phyloP scores from a whole-genome alignment of 2,888 invertebrate genomes.

The Aspidiotus destructor region DNA sequence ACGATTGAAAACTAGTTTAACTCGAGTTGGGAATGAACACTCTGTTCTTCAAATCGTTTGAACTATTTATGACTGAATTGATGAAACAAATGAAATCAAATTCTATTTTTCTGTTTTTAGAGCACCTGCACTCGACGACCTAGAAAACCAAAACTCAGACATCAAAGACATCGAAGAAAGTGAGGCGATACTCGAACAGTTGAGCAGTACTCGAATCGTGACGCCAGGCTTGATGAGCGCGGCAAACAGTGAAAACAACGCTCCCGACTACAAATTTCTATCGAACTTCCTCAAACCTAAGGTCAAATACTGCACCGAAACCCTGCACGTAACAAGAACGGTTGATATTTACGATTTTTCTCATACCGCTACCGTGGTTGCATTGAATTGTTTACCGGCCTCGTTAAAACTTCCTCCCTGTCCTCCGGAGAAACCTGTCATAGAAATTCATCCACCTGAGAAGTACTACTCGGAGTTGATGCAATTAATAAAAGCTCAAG shows the following conservation, averaged over 20 bases:
- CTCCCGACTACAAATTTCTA: background rate
- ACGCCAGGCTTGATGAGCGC: background rate
- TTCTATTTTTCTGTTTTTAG: too few species aligned
- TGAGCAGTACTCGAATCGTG: background rate
- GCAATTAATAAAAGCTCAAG: too few species aligned
- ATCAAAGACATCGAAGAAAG: background rate
- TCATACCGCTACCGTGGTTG: constrained; percentile 41
- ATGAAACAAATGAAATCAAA: too few species aligned
- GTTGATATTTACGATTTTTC: constrained; percentile 37
- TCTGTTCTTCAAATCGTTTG: too few species aligned
- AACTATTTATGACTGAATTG: too few species aligned
- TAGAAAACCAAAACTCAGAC: too few species aligned
- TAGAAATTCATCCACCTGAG: too few species aligned
- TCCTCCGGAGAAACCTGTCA: background rate
- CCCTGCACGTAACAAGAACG: constrained; percentile 8
- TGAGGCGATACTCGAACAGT: background rate
- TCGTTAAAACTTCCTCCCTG: constrained; percentile 41
- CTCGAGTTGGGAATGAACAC: too few species aligned
- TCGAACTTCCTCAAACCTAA: background rate
- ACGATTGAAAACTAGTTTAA: too few species aligned
- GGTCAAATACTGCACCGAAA: background rate
- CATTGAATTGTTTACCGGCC: constrained; percentile 40
- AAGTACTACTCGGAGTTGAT: too few species aligned
- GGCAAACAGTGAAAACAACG: background rate
- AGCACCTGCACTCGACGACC: too few species aligned